These are phyloP conservation scores for Syngnathus acus DNA, from an alignment of 2,797 vertebrate genomes.

Conservation along the genomic window DNA sequence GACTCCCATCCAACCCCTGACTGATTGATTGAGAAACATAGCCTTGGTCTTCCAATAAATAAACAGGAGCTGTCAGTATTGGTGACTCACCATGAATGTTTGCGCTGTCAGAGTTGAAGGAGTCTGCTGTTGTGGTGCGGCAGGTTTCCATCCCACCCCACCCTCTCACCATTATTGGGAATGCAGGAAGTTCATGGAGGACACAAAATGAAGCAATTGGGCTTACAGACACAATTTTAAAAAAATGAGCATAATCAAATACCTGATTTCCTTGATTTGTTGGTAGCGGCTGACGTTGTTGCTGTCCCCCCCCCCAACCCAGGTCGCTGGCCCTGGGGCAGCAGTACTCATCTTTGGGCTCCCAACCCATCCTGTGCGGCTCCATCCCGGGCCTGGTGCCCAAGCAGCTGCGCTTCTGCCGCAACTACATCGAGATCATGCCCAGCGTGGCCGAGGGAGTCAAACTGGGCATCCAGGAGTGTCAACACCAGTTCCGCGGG, in stretches of 20 bases:
- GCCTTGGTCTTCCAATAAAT: constrained; percentile 5
- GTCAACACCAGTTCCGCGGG: constrained; percentile 93
- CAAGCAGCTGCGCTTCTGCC: constrained; percentile 95
- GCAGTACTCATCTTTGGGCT: constrained; percentile 87
- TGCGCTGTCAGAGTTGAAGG: constrained; percentile 5
- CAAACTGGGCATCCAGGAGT: constrained; percentile 93
- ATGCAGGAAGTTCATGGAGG: constrained; percentile 24
- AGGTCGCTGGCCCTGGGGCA: constrained; percentile 95
- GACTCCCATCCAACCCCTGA: background rate
- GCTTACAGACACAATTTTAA: too few relatives aligned
- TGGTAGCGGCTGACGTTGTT: background rate
- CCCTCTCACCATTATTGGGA: constrained; percentile 20
- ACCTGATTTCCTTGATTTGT: background rate
- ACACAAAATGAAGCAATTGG: constrained; percentile 6
- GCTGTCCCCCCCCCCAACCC: constrained; percentile 5
- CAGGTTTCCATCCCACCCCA: constrained; percentile 11
- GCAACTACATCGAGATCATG: constrained; percentile 98
- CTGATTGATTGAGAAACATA: background rate
- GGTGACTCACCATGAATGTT: constrained; percentile 30
- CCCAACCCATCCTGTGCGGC: constrained; percentile 88
- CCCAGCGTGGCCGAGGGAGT: constrained; percentile 93
- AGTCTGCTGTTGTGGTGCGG: constrained; percentile 2
- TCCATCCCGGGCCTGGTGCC: constrained; percentile 93
- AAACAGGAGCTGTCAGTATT: constrained; percentile 30
- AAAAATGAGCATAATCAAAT: too few relatives aligned